phyloP scores from a whole-genome alignment of 2,797 vertebrate genomes.

The Phrynocephalus forsythii region DNA sequence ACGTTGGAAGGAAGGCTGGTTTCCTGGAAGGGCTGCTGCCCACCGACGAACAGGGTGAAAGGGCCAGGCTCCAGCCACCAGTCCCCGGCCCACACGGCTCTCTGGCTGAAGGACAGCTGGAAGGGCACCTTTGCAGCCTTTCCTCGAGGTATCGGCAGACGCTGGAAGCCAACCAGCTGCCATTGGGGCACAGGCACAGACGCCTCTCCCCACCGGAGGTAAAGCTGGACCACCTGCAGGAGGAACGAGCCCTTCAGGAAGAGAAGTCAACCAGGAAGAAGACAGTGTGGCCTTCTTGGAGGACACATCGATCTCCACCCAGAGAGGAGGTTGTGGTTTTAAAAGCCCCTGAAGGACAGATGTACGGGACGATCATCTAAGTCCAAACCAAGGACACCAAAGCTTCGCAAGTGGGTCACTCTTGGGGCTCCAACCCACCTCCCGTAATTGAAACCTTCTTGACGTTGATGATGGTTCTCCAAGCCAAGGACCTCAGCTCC shows the following conservation, averaged over 20 bases:
- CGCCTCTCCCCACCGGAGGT: slow-evolving; percentile 68
- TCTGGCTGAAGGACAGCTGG: slow-evolving; percentile 52
- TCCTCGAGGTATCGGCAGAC: slow-evolving; percentile 9
- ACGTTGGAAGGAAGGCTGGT: slow-evolving; percentile 43
- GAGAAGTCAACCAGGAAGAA: background rate
- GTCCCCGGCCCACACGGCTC: slow-evolving; percentile 58
- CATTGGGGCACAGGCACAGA: slow-evolving; percentile 67
- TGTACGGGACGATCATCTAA: too few relatives aligned
- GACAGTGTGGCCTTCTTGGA: background rate
- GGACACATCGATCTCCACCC: background rate
- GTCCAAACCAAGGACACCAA: too few relatives aligned
- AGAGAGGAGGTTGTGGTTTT: background rate
- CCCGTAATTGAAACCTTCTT: background rate
- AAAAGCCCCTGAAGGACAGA: too few relatives aligned
- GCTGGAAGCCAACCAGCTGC: slow-evolving; percentile 74
- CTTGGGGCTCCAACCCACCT: background rate
- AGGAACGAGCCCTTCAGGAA: rapidly evolving
- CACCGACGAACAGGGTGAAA: slow-evolving; percentile 65
- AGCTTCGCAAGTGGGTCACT: too few relatives aligned
- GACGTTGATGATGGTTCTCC: background rate
- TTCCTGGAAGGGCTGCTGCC: slow-evolving; percentile 70
- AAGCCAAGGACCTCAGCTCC: background rate
- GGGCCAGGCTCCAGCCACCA: slow-evolving; percentile 67
- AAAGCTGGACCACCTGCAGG: slow-evolving; percentile 74
- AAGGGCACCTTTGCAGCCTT: slow-evolving; percentile 58